A percentile compares a stretch with the other conserved stretches of the same genome.
Evolutionary conservation across 2,797 vertebrate species (phyloP).

Genomic region (Rhinogobio ventralis): DNA sequence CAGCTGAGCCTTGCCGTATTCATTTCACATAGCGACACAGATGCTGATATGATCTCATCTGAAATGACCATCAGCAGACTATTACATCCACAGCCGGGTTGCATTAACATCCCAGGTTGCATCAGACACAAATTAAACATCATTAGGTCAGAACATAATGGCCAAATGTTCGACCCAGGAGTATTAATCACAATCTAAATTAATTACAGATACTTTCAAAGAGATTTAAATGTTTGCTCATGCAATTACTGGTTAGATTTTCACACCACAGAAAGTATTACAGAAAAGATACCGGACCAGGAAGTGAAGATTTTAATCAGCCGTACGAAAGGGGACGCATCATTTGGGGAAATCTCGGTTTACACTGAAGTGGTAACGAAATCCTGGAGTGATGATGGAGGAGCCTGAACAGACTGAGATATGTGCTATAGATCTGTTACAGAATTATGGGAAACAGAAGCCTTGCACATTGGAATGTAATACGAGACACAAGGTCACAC

Average conservation of each 20-base stretch:
- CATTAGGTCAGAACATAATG: constrained; percentile 25
- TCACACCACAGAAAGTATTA: constrained; percentile 8
- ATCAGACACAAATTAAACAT: constrained; percentile 1
- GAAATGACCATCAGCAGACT: neutral
- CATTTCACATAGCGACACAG: neutral
- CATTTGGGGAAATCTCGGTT: constrained; percentile 66
- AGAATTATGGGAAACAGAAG: constrained; percentile 68
- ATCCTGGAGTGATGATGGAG: constrained; percentile 54
- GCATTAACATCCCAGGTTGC: constrained; percentile 22
- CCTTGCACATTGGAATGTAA: constrained; percentile 55
- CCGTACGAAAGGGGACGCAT: constrained; percentile 3
- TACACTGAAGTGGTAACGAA: constrained; percentile 67
- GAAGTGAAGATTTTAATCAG: constrained; percentile 11
- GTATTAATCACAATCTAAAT: constrained; percentile 37
- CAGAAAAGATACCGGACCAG: neutral
- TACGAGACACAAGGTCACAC: constrained; percentile 64
- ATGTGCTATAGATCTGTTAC: constrained; percentile 64
- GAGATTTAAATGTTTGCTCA: neutral
- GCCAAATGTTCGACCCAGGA: neutral
- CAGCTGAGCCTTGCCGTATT: constrained; percentile 49
- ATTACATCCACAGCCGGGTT: constrained; percentile 1
- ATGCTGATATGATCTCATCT: constrained; percentile 3
- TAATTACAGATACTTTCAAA: constrained; percentile 38
- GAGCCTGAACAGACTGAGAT: constrained; percentile 55
- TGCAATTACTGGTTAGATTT: neutral